phyloP scores from a whole-genome alignment of 2,113 vertebrate species.

The Anolis sagrei region DNA sequence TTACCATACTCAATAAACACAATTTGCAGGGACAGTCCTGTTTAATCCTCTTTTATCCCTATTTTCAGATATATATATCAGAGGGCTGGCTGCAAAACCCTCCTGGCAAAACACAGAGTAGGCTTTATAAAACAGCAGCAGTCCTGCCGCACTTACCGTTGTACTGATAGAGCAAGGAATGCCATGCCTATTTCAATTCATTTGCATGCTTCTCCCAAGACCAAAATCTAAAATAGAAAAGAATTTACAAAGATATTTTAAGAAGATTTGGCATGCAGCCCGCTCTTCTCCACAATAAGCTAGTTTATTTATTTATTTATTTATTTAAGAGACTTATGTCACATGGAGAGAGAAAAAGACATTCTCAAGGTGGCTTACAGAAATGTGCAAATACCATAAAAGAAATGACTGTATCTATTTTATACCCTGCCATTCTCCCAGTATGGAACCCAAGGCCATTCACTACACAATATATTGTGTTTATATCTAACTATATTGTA shows the following conservation, averaged over 20 bases:
- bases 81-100: no score
- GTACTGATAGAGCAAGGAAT: slow-evolving; percentile 82
- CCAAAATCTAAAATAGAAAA: slow-evolving; percentile 64
- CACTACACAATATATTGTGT: no score
- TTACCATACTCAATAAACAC: no score
- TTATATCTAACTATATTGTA: no score
- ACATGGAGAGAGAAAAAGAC: no score
- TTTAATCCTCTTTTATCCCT: no score
- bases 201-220: slow-evolving; percentile 30
- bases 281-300: not conserved
- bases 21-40: no score
- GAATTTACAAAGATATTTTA: not conserved
- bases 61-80: no score
- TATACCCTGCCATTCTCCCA: no score
- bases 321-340: not conserved
- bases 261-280: not conserved
- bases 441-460: no score
- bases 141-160: slow-evolving; percentile 79
- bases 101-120: no score
- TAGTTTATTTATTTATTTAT: not conserved
- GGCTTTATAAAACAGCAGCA: no score
- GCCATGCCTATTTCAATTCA: slow-evolving; percentile 80
- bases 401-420: not conserved
- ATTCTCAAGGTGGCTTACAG: not conserved
- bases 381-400: not conserved